Evolutionary conservation across 2,888 invertebrate species (phyloP).

Genomic region (Allygus modestus): DNA sequence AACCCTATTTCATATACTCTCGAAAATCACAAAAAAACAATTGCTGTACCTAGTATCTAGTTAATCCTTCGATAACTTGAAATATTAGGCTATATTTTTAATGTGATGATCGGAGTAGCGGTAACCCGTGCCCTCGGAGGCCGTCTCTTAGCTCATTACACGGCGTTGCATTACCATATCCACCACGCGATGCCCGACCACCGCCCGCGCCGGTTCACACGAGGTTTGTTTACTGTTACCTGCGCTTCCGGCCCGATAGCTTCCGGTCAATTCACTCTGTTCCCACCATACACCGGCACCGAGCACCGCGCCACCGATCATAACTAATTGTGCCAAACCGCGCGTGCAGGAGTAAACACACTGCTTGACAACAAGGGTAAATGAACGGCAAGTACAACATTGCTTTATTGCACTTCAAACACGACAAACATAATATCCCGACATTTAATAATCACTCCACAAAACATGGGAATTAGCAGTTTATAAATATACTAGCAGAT

Average conservation of each 20-base stretch:
- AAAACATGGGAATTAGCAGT: too few species aligned
- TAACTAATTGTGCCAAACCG: background rate
- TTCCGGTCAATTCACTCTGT: constrained; percentile 29
- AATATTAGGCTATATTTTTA: background rate
- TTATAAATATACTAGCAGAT: too few species aligned
- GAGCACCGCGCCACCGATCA: background rate
- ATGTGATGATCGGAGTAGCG: background rate
- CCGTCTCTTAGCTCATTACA: background rate
- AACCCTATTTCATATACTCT: too few species aligned
- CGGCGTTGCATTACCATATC: background rate
- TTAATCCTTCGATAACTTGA: too few species aligned
- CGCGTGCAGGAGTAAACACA: too few species aligned
- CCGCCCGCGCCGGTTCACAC: constrained; percentile 19
- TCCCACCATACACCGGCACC: background rate
- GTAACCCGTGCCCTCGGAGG: background rate
- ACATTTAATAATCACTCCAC: too few species aligned
- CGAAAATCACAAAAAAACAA: too few species aligned
- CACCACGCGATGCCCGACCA: background rate
- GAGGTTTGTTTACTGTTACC: constrained; percentile 43
- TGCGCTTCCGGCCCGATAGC: constrained; percentile 29
- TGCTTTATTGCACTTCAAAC: too few species aligned
- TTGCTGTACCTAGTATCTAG: too few species aligned
- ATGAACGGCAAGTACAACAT: too few species aligned
- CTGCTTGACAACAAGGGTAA: too few species aligned
- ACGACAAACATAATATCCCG: too few species aligned